Percentiles rank a stretch among this genome's conserved stretches.
Evolutionary conservation across 2,113 vertebrate genomes (phyloP).

Genomic region (Nicator chloris): DNA sequence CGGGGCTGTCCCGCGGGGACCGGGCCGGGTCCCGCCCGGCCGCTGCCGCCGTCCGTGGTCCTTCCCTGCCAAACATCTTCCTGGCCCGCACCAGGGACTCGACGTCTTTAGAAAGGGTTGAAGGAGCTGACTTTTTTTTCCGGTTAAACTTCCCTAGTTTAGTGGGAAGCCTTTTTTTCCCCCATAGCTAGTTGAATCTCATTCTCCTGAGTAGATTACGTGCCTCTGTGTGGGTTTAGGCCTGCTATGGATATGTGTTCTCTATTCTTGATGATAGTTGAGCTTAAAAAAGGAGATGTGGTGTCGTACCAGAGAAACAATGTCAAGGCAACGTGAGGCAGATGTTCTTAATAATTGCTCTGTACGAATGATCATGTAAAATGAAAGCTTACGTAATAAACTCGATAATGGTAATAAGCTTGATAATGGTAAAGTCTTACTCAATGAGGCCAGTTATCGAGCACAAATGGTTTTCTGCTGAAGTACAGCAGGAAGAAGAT

Average conservation of each 20-base stretch:
- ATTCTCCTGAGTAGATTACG: rapidly evolving
- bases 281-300: neutral
- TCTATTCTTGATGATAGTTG: neutral
- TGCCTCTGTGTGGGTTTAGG: neutral
- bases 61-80: neutral
- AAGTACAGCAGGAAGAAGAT: neutral
- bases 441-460: neutral
- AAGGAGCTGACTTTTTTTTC: neutral
- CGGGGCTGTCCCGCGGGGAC: neutral
- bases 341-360: neutral
- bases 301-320: neutral
- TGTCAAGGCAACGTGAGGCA: neutral
- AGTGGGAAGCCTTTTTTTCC: neutral
- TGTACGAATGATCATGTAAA: neutral
- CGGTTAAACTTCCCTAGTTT: neutral
- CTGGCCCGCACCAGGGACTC: neutral
- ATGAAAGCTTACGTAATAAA: neutral
- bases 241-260: rapidly evolving
- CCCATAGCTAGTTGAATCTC: too few species aligned
- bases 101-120: neutral
- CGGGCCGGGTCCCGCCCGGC: neutral
- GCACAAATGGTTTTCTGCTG: neutral
- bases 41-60: neutral
- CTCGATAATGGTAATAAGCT: neutral
- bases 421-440: neutral